Percentiles rank a stretch among this genome's conserved stretches.
Conservation (phyloP, 2,113 vertebrate genomes). For the Ibidorhyncha struthersii region DNA sequence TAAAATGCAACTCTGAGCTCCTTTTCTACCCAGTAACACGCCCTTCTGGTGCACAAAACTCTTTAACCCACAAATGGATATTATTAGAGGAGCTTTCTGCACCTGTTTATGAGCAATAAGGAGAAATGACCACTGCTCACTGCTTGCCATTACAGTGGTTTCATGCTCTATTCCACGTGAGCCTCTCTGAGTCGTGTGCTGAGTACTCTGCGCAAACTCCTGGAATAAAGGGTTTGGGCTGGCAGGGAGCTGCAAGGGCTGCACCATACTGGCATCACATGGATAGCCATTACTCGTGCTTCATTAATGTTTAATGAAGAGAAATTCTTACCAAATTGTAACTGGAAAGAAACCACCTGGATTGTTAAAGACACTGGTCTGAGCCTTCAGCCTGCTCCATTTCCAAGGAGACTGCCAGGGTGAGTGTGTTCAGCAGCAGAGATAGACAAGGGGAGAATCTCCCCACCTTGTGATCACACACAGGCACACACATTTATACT, state of each 20-base stretch:
- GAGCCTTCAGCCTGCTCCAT: not conserved
- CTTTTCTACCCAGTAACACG: not conserved
- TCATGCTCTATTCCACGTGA: not conserved
- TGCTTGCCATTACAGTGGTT: not conserved
- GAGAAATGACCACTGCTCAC: not conserved
- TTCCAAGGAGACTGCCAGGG: not conserved
- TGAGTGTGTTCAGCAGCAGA: not conserved
- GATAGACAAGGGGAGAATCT: not conserved
- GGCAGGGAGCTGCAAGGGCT: not conserved
- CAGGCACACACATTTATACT: not conserved
- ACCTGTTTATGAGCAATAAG: not conserved
- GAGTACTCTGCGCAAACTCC: not conserved
- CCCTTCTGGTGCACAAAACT: not conserved
- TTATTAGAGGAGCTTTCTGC: not conserved
- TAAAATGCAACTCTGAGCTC: not conserved
- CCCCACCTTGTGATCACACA: not conserved
- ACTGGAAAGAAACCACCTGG: not conserved
- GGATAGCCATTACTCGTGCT: not conserved
- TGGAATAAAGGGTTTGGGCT: not conserved
- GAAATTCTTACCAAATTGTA: not conserved
- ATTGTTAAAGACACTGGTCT: not conserved
- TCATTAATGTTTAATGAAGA: not conserved
- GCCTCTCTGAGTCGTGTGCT: not conserved
- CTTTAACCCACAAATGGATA: not conserved
- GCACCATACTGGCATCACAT: not conserved